These are phyloP conservation scores for Calidris pugnax DNA, from an alignment of 2,113 vertebrate genomes.

Conservation along the genomic window DNA sequence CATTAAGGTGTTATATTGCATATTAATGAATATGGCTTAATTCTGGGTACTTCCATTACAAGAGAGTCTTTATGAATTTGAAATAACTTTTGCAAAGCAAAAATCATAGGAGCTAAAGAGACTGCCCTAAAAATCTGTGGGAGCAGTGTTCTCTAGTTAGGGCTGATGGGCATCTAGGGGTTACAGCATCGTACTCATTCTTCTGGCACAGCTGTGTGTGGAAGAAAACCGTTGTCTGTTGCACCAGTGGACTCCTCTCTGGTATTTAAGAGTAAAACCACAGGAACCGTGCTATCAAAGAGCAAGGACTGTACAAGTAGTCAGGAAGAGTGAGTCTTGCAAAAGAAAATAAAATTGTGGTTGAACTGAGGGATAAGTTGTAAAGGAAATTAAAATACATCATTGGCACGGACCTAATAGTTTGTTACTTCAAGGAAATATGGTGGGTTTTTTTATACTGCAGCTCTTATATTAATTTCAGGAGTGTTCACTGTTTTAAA, in stretches of 20 bases:
- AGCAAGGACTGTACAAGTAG: neutral
- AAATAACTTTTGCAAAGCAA: neutral
- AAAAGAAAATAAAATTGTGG: neutral
- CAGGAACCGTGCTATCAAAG: neutral
- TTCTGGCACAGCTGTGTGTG: neutral
- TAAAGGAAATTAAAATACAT: neutral
- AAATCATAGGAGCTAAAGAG: neutral
- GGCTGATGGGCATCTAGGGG: neutral
- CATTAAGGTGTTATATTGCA: neutral
- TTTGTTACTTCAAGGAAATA: neutral
- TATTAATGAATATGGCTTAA: neutral
- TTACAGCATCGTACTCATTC: neutral
- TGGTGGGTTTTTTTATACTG: fast-evolving
- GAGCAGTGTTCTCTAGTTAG: neutral
- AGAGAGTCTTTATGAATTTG: neutral
- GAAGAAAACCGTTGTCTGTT: neutral
- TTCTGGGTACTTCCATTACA: neutral
- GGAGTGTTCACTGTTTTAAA: neutral
- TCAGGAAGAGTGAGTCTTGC: neutral
- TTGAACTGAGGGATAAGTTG: neutral
- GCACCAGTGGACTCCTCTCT: neutral
- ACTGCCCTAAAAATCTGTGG: neutral
- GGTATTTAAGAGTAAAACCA: neutral
- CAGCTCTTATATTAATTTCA: neutral
- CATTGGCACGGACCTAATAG: neutral